phyloP scores from a whole-genome alignment of 2,797 vertebrate genomes.

The Arnoldichthys spilopterus region DNA sequence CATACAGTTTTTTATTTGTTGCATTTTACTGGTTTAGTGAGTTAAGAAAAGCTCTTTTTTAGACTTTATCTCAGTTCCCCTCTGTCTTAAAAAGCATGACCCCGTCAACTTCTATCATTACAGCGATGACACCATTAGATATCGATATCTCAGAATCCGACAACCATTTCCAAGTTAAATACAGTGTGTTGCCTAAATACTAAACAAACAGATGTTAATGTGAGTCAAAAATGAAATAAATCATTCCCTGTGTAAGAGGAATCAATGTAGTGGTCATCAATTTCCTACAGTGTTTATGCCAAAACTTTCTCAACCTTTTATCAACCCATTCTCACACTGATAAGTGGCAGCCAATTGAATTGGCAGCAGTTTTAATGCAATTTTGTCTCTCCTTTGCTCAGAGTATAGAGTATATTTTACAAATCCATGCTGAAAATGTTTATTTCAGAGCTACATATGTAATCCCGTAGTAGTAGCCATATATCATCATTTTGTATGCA shows the following conservation, averaged over 20 bases:
- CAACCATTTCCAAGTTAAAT: conserved; percentile 22
- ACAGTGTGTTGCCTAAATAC: conserved; percentile 9
- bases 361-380: background rate
- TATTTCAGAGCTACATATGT: background rate
- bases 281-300: background rate
- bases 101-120: background rate
- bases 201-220: background rate
- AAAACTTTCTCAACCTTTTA: background rate
- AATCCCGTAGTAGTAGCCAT: background rate
- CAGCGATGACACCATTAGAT: conserved; percentile 23
- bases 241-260: background rate
- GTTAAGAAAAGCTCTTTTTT: conserved; percentile 22
- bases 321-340: conserved; percentile 1
- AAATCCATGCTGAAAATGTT: background rate
- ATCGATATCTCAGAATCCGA: conserved; percentile 11
- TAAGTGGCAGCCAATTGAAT: background rate
- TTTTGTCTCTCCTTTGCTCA: background rate
- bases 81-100: conserved; percentile 23
- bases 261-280: conserved; percentile 6
- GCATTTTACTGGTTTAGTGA: background rate
- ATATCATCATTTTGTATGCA: background rate
- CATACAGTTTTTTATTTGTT: background rate
- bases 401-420: background rate
- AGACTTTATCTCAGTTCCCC: background rate
- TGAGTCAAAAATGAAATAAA: conserved; percentile 5